Evolutionary conservation across 1,140 invertebrate species (phyloP), one percentile per base, ranked within the genome.

Genomic region (Druon quercuslanigerum): DNA sequence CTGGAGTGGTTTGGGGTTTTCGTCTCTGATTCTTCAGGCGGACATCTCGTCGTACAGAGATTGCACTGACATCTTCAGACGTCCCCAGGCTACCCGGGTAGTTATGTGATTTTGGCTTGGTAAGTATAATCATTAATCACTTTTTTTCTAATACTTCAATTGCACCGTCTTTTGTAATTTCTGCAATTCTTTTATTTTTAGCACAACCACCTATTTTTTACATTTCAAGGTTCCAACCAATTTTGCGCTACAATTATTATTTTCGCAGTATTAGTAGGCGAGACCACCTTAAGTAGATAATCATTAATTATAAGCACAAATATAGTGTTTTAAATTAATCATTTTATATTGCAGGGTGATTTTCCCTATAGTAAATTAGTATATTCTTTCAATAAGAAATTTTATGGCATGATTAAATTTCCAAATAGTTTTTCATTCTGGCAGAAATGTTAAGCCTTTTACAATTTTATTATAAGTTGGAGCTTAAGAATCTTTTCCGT

Each of bases 21-120:
- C 82, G 84, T 83, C 85, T 86, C 82, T 74, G 77, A 82, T 84
- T 84, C 86, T 79, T 86, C 82, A 82, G 78, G 81, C 79, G 83
- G 79, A 85, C 80, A 87, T 85, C 84, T 88, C 80, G 78, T 85
- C 83, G 84, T 75, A 79, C 84, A 90, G 81, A 85, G 76, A 83
- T 85, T 86, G 83, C 72, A 85, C 76, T 80, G 79, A 85, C 87
- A 89, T 86, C 87, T 88, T 84, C 86, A 90, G 87, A 88, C 81
- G 86, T 86, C 83, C 86, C 81, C 88, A 89, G 86, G 86, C 88
- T 91, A 87, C 84, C 80, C 84, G 84, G 86, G 89, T 92, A 92
- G 90, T 92, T 90, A 92, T 92, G 91, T 92, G 90, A 92, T 91
- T 91, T 83, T 87, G 90, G 85, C 86, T 90, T 92, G 91, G 91